Base-by-base conservation (phyloP, 2,888 invertebrate genomes). In the Masnerella sp. region DNA sequence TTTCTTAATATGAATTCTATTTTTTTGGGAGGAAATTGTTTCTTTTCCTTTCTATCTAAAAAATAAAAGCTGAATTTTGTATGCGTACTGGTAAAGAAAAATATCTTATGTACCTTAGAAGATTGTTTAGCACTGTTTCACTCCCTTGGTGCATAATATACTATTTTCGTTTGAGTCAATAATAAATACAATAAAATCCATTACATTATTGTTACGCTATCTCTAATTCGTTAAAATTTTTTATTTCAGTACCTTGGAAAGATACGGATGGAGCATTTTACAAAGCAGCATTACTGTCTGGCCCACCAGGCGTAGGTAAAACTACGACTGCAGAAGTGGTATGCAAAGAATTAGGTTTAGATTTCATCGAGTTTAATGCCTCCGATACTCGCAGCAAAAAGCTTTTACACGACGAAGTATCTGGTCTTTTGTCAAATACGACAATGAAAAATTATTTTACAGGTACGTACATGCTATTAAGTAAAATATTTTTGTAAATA, bases 271-370 rank as follows among this genome's bases (percentile, higher is more conserved):
- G 99, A 0, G 93, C 93, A 0, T 95, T 92, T 79, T 97, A 91
- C 85, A 97, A 96, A 88, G 98, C 98, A 0, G 98, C 95, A 0
- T 87, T 99, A 17, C 89, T 99, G 0, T 99, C 99, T 0, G 99
- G 99, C 1, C 95, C 98, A 0, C 99, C 98, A 0, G 99, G 99
- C 38, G 93, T 99, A 72, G 99, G 98, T 88, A 97, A 97, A 90
- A 97, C 97, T 0, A 97, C 97, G 8, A 94, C 95, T 0, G 97
- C 95, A 11, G 91, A 93, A 54, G 89, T 98, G 56, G 96, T 97
- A 5, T 96, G 96, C 83, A 92, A 95, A 82, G 96, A 97, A 85
- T 89, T 97, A 11, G 96, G 95, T 0, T 96, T 95, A 82, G 96
- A 97, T 86, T 90, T 92, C 74, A 93, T 98, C 9, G 99, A 99